phyloP scores from a whole-genome alignment of 35 echinoderm and acorn worm genomes.

The Hemicentrotus pulcherrimus region DNA sequence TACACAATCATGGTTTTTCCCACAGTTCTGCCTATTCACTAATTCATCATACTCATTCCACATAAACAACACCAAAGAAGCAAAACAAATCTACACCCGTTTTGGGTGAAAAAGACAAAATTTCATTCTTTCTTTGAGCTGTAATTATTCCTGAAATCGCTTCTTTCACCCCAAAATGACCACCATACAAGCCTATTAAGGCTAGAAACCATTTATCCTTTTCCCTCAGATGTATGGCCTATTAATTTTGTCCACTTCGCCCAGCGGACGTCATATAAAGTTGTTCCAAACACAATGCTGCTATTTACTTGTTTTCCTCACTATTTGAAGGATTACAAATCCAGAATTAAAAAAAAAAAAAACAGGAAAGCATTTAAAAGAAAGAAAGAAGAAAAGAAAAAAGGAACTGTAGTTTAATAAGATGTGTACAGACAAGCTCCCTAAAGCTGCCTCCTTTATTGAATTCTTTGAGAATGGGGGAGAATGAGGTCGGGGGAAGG shows the following conservation, averaged over 20 bases:
- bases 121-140: background rate
- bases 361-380: background rate
- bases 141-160: background rate
- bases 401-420: background rate
- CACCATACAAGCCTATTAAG: background rate
- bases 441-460: background rate
- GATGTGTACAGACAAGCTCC: background rate
- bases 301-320: background rate
- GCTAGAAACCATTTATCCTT: background rate
- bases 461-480: background rate
- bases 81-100: background rate
- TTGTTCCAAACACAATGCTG: background rate
- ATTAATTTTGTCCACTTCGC: background rate
- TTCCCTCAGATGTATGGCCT: background rate
- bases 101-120: background rate
- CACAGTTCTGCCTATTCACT: background rate
- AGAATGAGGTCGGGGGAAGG: background rate
- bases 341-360: background rate
- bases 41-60: background rate
- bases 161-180: background rate
- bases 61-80: background rate
- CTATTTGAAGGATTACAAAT: background rate
- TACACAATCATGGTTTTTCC: background rate
- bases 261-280: background rate
- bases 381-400: too few relatives aligned